Conservation (phyloP, 2,888 invertebrate species). For the Macrosiphum euphorbiae region DNA sequence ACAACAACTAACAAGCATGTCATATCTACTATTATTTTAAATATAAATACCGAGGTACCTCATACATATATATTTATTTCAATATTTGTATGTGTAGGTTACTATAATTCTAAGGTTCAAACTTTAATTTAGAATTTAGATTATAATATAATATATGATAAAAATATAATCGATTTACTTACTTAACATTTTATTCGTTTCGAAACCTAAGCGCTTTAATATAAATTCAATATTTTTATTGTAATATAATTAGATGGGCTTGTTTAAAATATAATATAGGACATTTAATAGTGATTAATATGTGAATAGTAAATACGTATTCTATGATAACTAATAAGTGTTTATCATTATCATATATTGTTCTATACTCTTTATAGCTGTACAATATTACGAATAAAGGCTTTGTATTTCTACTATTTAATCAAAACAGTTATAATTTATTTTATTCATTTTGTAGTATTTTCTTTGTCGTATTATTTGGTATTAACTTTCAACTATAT, state of each 20-base stretch:
- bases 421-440: neutral
- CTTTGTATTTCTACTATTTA: neutral
- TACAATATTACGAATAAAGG: neutral
- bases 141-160: neutral
- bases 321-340: neutral
- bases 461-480: neutral
- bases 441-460: neutral
- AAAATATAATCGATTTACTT: neutral
- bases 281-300: neutral
- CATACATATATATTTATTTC: neutral
- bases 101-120: neutral
- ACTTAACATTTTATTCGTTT: neutral
- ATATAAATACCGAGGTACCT: neutral
- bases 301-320: neutral
- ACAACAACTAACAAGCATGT: neutral
- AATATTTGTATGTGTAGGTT: neutral
- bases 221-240: neutral
- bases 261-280: neutral
- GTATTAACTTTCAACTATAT: neutral
- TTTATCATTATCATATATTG: neutral
- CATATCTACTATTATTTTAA: neutral
- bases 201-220: neutral
- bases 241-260: neutral
- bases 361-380: neutral
- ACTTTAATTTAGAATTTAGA: neutral